Conservation (phyloP, 2,113 vertebrate genomes). For the Rhodinocichla rosea region DNA sequence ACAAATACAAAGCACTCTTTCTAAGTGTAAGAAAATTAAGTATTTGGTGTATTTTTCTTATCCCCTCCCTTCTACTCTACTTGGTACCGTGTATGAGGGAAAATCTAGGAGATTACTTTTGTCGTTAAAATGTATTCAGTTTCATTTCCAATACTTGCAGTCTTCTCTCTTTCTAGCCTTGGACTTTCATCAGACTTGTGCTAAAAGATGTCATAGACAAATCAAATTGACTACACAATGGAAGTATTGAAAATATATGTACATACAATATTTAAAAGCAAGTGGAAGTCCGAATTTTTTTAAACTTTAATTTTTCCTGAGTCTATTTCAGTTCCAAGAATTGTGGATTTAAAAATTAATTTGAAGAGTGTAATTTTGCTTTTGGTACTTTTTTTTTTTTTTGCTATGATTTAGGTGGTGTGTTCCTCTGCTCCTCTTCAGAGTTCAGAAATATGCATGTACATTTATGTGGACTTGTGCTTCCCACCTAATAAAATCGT, state of each 20-base stretch:
- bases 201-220: not conserved
- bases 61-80: accelerated
- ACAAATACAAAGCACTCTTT: not conserved
- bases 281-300: not conserved
- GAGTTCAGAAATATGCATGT: not conserved
- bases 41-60: not conserved
- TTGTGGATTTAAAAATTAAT: not conserved
- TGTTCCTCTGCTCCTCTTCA: accelerated
- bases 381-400: not conserved
- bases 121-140: not conserved
- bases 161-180: not conserved
- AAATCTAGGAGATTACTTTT: not conserved
- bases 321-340: not conserved
- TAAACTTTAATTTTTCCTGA: not conserved
- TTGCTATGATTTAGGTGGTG: not conserved
- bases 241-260: not conserved
- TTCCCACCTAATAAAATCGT: not conserved
- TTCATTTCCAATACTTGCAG: not conserved
- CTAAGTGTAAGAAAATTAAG: not conserved
- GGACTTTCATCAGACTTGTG: not conserved
- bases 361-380: not conserved
- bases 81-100: not conserved
- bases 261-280: not conserved
- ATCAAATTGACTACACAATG: not conserved
- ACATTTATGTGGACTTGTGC: not conserved